Percentiles rank a stretch among this genome's conserved stretches.
phyloP scores from a whole-genome alignment of 2,113 vertebrate genomes.

The Pteruthius melanotis region DNA sequence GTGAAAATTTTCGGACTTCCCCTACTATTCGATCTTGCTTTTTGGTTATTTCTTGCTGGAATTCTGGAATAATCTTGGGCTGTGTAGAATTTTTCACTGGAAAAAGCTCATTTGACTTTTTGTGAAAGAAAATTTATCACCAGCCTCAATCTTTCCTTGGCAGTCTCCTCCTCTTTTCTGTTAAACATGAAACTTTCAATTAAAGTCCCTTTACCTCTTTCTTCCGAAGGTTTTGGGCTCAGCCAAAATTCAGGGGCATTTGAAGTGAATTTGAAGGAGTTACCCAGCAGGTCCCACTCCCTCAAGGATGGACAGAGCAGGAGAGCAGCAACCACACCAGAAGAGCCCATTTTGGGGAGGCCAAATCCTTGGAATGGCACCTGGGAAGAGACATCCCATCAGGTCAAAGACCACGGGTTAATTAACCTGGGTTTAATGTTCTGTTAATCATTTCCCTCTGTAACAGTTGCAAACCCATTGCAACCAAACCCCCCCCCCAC shows the following conservation, averaged over 20 bases:
- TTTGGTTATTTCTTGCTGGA: not conserved
- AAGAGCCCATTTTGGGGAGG: not conserved
- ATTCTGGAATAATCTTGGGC: not conserved
- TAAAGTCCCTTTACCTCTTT: not conserved
- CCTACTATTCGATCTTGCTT: not conserved
- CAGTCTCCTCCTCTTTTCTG: not conserved
- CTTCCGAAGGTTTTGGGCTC: accelerated
- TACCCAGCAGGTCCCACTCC: not conserved
- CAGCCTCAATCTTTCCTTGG: not conserved
- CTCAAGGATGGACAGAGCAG: not conserved
- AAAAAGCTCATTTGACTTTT: not conserved
- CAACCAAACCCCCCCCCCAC: not conserved
- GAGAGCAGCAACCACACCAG: not conserved
- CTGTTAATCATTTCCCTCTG: not conserved
- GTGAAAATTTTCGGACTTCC: not conserved
- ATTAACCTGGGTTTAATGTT: not conserved
- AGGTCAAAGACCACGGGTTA: accelerated
- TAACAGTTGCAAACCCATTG: not conserved
- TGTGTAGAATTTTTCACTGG: not conserved
- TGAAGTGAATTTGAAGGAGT: not conserved
- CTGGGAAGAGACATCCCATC: not conserved
- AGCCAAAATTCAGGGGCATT: not conserved
- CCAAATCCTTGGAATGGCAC: not conserved
- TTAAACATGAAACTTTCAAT: not conserved
- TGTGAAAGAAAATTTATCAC: not conserved